Percentiles rank a stretch among this genome's conserved stretches.
These are phyloP conservation scores for Philereme transversata DNA, from an alignment of 2,888 invertebrate species.

Conservation along the genomic window DNA sequence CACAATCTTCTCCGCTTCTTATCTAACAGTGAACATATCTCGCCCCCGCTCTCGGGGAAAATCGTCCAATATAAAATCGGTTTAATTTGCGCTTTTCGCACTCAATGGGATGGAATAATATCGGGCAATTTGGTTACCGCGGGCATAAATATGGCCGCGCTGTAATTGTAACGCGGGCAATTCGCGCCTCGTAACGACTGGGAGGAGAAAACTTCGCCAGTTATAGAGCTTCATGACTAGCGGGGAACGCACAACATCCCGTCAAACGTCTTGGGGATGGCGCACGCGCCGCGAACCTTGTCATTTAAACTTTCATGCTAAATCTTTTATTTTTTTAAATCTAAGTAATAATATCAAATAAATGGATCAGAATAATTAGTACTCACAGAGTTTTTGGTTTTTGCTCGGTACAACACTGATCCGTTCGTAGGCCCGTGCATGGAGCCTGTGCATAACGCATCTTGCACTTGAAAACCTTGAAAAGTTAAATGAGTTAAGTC, in stretches of 20 bases:
- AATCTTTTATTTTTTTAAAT: not conserved
- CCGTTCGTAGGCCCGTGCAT: no score
- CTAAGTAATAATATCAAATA: not conserved
- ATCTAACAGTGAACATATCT: conserved; percentile 82
- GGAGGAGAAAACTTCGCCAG: conserved; percentile 79
- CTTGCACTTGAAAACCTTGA: no score
- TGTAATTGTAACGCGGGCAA: conserved; percentile 82
- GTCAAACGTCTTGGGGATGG: conserved; percentile 28
- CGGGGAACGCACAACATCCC: conserved; percentile 42
- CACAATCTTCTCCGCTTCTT: conserved; percentile 80
- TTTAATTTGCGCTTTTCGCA: conserved; percentile 85
- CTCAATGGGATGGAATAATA: conserved; percentile 85
- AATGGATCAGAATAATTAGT: no score
- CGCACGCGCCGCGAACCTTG: conserved; percentile 32
- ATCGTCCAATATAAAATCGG: conserved; percentile 84
- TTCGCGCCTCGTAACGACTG: conserved; percentile 83
- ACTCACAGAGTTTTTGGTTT: no score
- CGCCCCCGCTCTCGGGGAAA: conserved; percentile 78
- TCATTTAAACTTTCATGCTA: conserved; percentile 4
- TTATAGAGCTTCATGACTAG: conserved; percentile 66
- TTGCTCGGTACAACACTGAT: no score
- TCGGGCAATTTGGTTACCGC: conserved; percentile 85
- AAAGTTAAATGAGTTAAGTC: no score
- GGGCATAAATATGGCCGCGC: conserved; percentile 81
- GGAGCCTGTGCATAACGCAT: no score